phyloP scores from a whole-genome alignment of 2,113 vertebrate genomes.

The Mobula hypostoma region DNA sequence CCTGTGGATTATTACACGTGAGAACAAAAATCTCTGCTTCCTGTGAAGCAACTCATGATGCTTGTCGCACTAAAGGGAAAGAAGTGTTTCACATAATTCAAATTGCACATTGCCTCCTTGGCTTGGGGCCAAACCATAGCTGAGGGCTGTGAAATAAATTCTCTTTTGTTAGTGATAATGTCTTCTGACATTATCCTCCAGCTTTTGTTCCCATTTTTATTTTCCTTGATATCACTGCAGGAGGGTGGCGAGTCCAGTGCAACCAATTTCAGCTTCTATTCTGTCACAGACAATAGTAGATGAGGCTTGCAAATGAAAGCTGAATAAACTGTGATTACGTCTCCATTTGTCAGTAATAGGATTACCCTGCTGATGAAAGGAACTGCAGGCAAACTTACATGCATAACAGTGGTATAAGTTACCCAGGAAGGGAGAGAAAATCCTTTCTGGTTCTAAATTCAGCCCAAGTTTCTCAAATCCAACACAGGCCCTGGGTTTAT shows the following conservation, averaged over 20 bases:
- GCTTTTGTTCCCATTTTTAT: constrained; percentile 24
- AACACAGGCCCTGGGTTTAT: constrained; percentile 49
- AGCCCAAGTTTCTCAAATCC: constrained; percentile 43
- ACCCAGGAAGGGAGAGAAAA: constrained; percentile 53
- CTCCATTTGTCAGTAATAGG: constrained; percentile 82
- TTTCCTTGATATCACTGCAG: constrained; percentile 46
- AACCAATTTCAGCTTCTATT: constrained; percentile 55
- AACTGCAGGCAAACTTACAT: constrained; percentile 55
- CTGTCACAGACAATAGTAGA: constrained; percentile 54
- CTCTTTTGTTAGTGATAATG: constrained; percentile 31
- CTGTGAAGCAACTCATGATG: background rate
- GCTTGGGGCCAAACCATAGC: constrained; percentile 11
- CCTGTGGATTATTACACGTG: constrained; percentile 19
- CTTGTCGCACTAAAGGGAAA: background rate
- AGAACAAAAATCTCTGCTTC: background rate
- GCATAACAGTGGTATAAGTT: constrained; percentile 65
- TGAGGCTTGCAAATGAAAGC: constrained; percentile 54
- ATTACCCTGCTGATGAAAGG: constrained; percentile 68
- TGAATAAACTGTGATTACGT: constrained; percentile 67
- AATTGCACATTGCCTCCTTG: background rate
- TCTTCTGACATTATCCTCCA: background rate
- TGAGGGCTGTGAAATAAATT: constrained; percentile 18
- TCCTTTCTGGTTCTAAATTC: constrained; percentile 46
- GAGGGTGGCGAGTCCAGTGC: constrained; percentile 57
- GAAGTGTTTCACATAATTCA: constrained; percentile 13